Conservation (phyloP, 2,113 vertebrate species). For the Illadopsis cleaveri region DNA sequence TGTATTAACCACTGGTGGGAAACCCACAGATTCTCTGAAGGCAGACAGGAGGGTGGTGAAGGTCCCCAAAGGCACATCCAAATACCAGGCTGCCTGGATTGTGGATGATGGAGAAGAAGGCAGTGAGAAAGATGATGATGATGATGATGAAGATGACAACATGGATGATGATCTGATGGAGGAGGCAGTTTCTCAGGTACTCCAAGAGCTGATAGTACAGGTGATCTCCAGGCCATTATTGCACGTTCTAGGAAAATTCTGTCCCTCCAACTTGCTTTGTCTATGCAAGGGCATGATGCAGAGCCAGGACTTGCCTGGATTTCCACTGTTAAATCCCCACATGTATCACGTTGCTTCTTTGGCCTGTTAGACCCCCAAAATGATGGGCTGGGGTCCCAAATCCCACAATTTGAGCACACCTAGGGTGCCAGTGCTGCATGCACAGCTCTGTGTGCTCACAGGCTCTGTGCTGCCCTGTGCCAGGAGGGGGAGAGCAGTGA, state of each 20-base stretch:
- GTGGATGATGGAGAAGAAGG: conserved; percentile 78
- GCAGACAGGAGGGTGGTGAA: conserved; percentile 76
- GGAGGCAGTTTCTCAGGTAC: conserved; percentile 82
- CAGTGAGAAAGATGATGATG: conserved; percentile 69
- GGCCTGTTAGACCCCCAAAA: not conserved
- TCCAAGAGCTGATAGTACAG: not conserved
- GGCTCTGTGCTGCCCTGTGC: not conserved
- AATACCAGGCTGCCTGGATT: conserved; percentile 96
- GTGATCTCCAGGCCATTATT: not conserved
- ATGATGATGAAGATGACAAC: conserved; percentile 55
- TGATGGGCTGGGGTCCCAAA: not conserved
- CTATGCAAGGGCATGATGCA: no score
- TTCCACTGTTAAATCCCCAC: not conserved
- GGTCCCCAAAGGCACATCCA: conserved; percentile 94
- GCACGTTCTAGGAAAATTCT: not conserved
- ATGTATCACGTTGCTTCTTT: not conserved
- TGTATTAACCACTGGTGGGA: not conserved
- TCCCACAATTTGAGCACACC: accelerated
- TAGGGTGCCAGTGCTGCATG: not conserved
- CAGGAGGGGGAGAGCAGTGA: conserved; percentile 67
- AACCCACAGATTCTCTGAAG: conserved; percentile 75
- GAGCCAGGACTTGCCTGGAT: not conserved
- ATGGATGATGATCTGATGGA: conserved; percentile 74
- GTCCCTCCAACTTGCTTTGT: not conserved
- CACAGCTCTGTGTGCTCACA: not conserved